These are phyloP conservation scores for Philaenus spumarius DNA, from an alignment of 1,140 invertebrate species.

Conservation along the genomic window DNA sequence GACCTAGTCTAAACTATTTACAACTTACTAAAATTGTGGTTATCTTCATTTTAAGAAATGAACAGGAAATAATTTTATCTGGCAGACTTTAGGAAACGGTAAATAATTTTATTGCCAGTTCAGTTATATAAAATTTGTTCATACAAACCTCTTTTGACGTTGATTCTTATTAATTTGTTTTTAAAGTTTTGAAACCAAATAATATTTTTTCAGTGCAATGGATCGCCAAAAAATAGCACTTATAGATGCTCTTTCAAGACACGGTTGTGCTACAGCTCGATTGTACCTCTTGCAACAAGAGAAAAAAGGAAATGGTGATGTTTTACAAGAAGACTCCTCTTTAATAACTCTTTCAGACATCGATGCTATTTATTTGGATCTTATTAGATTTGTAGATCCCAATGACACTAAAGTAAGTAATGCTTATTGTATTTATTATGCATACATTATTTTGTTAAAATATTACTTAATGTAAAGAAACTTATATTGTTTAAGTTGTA, in stretches of 20 bases:
- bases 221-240: slow-evolving; percentile 72
- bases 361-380: slow-evolving; percentile 55
- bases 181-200: no score
- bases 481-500: no score
- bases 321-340: neutral
- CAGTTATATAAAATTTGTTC: neutral
- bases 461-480: no score
- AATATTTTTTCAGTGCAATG: slow-evolving; percentile 64
- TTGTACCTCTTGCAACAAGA: slow-evolving; percentile 44
- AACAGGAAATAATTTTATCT: no score
- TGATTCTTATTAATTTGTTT: neutral
- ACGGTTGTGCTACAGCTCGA: slow-evolving; percentile 64
- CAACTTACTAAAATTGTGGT: no score
- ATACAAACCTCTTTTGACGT: neutral
- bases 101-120: neutral
- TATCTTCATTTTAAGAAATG: no score
- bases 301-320: slow-evolving; percentile 11
- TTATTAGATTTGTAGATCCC: slow-evolving; percentile 71
- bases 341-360: slow-evolving; percentile 45
- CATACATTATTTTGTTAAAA: no score
- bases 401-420: slow-evolving; percentile 63
- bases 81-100: neutral
- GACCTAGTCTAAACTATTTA: no score
- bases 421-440: no score
- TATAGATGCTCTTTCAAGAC: slow-evolving; percentile 68